Base-by-base conservation (phyloP, 2,113 vertebrate genomes). In the Chrysochloris asiatica region DNA sequence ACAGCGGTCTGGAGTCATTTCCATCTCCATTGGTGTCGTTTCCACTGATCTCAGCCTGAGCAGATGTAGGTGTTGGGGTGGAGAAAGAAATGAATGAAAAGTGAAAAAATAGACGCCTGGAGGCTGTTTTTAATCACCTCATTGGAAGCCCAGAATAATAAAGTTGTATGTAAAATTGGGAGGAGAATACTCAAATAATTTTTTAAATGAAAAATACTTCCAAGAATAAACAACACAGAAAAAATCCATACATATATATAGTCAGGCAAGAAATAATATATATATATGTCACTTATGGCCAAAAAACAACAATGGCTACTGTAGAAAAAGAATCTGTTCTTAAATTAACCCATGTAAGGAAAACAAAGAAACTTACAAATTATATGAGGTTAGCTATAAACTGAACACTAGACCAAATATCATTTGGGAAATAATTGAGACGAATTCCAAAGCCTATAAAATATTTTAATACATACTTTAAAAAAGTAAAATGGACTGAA, bases 341-440 rank as follows among this genome's bases (percentile, higher is more conserved):
- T 87, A 84, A 89, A 95, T 91, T 72, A 94, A 26, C 16, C 75
- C 56, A 77, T 85, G 72, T 86, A 80, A 95, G 65, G 88, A 90
- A 84, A 90, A 82, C 10, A 89, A 88, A 38, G 47, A 90, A 90
- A 41, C 41, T 19, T 38, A 76, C 33, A 77, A 93, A 95, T 91
- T n/a, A 78, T 22, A 92, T 45, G 69, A 92, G 11, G 22, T 92
- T 92, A 85, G 22, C 88, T 91, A 61, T 61, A 90, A 95, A 90
- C 56, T 85, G 56, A 94, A 95, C 89, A 88, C 50, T 56, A 69
- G 69, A 81, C 48, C 92, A 93, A 95, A 85, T 91, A 63, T 88
- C 63, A 85, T 45, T 93, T 91, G 78, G 81, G 69, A 78, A 92
- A 85, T 83, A 94, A 52, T 93, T 95, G 92, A 86, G 92, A 95